Evolutionary conservation across 1,140 invertebrate genomes (phyloP).

Genomic region (Melipona quadrifasciata): DNA sequence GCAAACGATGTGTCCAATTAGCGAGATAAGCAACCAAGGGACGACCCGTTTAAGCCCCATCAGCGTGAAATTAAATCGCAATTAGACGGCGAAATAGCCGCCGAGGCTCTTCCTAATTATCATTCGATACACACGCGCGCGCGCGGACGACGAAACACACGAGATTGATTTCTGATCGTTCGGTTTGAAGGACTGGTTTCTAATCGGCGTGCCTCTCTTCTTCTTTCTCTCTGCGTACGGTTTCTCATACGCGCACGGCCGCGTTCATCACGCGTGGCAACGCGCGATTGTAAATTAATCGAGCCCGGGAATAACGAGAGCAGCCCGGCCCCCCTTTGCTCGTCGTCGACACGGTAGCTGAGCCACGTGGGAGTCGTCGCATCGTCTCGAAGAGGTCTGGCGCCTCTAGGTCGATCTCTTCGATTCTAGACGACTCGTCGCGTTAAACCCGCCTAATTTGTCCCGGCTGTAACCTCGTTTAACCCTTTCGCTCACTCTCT

Average conservation of each 20-base stretch:
- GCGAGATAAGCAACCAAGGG: too few species aligned
- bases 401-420: conserved; percentile 55
- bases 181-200: conserved; percentile 11
- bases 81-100: background rate
- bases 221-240: background rate
- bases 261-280: conserved; percentile 24
- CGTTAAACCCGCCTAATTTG: background rate
- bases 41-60: background rate
- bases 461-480: background rate
- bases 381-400: conserved; percentile 57
- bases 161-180: background rate
- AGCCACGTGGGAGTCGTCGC: conserved; percentile 68
- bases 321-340: conserved; percentile 6
- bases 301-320: conserved; percentile 51
- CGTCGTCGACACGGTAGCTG: conserved; percentile 67
- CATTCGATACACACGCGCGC: background rate
- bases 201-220: background rate
- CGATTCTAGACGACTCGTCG: conserved; percentile 12
- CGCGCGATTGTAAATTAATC: conserved; percentile 68
- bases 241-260: conserved; percentile 23
- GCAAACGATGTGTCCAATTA: conserved; percentile 4
- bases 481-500: background rate
- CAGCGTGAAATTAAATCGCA: background rate
- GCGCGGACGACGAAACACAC: background rate
- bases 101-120: background rate